Evolutionary conservation across 2,888 invertebrate genomes (phyloP).

Genomic region (Cylindroiulus punctatus): DNA sequence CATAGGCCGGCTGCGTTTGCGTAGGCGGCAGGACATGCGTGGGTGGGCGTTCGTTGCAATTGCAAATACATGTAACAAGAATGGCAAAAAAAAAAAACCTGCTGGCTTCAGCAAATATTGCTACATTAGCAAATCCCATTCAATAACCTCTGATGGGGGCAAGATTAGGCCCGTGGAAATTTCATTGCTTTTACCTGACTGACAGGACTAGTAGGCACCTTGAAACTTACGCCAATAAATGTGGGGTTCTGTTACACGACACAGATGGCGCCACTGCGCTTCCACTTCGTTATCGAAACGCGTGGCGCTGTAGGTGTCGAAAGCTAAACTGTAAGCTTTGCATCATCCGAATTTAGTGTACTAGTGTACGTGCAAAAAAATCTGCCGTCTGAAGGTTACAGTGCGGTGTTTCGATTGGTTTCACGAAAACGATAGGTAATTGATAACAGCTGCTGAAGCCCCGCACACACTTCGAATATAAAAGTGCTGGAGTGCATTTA

Average conservation of each 20-base stretch:
- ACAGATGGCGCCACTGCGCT: too few species aligned
- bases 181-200: too few species aligned
- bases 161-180: too few species aligned
- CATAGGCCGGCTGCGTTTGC: background rate
- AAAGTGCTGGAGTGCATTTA: background rate
- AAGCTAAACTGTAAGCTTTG: background rate
- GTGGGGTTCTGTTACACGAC: too few species aligned
- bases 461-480: background rate
- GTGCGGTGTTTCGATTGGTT: background rate
- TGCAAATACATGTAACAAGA: background rate
- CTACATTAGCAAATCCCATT: conserved; percentile 1
- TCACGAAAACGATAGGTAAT: background rate
- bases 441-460: background rate
- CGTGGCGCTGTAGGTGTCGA: background rate
- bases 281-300: too few species aligned
- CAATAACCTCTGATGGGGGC: background rate
- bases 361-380: background rate
- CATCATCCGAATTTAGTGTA: background rate
- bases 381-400: background rate
- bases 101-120: background rate
- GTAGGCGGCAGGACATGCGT: background rate
- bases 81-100: background rate
- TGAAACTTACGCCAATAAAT: too few species aligned
- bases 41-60: background rate
- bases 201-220: too few species aligned